Base-by-base conservation (phyloP, 2,888 invertebrate genomes). In the Orthonychiurus folsomi region DNA sequence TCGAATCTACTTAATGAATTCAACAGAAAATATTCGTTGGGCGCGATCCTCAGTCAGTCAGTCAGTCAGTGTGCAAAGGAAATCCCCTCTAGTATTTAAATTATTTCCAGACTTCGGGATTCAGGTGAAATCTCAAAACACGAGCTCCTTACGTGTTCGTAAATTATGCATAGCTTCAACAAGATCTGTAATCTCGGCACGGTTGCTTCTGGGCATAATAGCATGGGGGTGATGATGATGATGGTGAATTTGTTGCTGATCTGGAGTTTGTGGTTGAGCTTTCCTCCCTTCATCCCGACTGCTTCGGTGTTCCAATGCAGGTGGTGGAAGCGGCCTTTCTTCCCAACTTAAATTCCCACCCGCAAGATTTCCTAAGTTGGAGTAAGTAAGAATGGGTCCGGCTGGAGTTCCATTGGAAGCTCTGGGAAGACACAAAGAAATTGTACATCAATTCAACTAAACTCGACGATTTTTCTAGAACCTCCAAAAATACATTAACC, bases 101-200 rank as follows among this genome's bases (percentile, higher is more conserved):
- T n/a, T n/a, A n/a, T n/a, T n/a, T n/a, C n/a, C n/a, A n/a, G n/a
- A n/a, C n/a, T n/a, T n/a, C n/a, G n/a, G n/a, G n/a, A n/a, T n/a
- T n/a, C n/a, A n/a, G n/a, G n/a, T n/a, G n/a, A n/a, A n/a, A n/a
- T n/a, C 37, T 37, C 37, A 37, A 5, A 37, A 15, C 37, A 37
- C 5, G 5, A 9, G 37, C 15, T 15, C 77, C 81, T 80, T 76
- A 83, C 83, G 82, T 73, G 83, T 81, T 73, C 82, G 77, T 71
- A 83, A 78, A 75, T 82, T 83, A 75, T 84, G 84, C 82, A 85
- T 82, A 61, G 83, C 83, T 76, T 85, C 88, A 73, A 82, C 85
- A 74, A 84, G 82, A 76, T 83, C 83, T 64, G 84, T 81, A 76
- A 86, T 81, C 76, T 82, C 84, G 73, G 76, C 82, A 63, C 77